Conservation (phyloP, 2,888 invertebrate species). For the Ophion slaviceki region DNA sequence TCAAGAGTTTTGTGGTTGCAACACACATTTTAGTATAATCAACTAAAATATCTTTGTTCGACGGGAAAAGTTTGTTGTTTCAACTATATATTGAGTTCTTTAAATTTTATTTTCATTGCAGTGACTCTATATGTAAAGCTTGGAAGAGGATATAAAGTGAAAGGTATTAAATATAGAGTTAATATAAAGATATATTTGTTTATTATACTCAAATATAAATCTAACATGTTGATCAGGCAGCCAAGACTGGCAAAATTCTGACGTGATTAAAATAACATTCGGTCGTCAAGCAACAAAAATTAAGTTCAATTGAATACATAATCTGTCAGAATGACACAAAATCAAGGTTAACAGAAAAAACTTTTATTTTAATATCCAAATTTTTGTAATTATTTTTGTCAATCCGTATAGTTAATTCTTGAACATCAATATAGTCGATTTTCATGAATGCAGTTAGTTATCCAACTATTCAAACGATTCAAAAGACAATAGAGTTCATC, state of each 20-base stretch:
- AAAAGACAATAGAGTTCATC: conserved; percentile 5
- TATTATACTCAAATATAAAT: conserved; percentile 10
- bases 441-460: conserved; percentile 9
- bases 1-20: conserved; percentile 1
- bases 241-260: conserved; percentile 11
- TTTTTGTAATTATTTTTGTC: conserved; percentile 19
- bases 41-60: conserved; percentile 21
- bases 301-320: conserved; percentile 10
- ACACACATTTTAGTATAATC: conserved; percentile 13
- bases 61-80: conserved; percentile 21
- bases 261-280: conserved; percentile 17
- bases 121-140: conserved; percentile 1
- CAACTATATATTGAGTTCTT: conserved; percentile 17
- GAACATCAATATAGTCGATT: conserved; percentile 18
- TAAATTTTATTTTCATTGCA: conserved; percentile 6
- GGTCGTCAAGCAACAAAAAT: conserved; percentile 17
- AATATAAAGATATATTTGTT: conserved; percentile 7
- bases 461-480: conserved; percentile 10
- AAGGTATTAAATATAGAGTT: conserved; percentile 15
- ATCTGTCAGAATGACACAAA: conserved; percentile 9
- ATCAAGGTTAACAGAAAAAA: conserved; percentile 17
- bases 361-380: conserved; percentile 15
- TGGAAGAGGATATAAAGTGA: not conserved
- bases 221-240: conserved; percentile 11
- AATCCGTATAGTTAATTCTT: conserved; percentile 18